Conservation (phyloP, 1,140 invertebrate species). For the Chironomus striatipennis region DNA sequence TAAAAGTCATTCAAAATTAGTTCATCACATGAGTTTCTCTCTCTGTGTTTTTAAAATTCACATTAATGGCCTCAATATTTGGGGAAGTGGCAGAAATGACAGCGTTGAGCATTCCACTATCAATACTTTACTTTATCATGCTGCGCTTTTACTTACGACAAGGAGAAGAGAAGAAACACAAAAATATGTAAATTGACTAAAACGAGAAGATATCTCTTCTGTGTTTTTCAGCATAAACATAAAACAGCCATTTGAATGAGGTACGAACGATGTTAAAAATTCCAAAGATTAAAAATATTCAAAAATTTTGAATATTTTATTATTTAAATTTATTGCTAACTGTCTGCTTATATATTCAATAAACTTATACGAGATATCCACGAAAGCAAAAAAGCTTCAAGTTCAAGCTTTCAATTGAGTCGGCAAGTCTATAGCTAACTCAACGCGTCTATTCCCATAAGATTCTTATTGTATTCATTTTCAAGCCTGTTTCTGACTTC, state of each 20-base stretch:
- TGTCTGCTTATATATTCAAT: neutral
- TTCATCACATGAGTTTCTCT: neutral
- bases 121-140: neutral
- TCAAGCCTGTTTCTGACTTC: neutral
- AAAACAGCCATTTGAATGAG: too few species aligned
- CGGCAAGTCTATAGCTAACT: neutral
- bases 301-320: constrained; percentile 7
- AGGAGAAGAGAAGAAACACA: neutral
- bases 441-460: neutral
- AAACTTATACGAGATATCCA: neutral
- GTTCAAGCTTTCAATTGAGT: neutral
- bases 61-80: neutral
- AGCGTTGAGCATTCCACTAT: neutral
- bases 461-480: neutral
- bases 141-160: neutral
- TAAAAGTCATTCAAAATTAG: too few species aligned
- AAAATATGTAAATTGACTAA: neutral
- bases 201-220: neutral
- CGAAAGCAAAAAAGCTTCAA: too few species aligned
- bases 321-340: neutral
- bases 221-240: neutral
- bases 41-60: too few species aligned
- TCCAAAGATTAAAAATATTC: neutral
- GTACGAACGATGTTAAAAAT: too few species aligned
- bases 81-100: neutral